Evolutionary conservation across 2,113 vertebrate species (phyloP).

Genomic region (Phycodurus eques): DNA sequence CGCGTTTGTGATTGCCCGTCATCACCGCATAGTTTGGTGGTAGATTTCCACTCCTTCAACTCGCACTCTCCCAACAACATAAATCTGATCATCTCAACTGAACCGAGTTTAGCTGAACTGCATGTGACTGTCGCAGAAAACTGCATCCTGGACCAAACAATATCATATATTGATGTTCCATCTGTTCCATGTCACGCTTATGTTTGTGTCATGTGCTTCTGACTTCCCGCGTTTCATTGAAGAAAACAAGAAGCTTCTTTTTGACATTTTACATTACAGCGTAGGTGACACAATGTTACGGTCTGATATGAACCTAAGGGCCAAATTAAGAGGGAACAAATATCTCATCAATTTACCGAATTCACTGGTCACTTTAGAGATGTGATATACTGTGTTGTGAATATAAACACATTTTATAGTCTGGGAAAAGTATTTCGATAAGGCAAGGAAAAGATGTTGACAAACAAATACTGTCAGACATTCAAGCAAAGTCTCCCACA

Average conservation of each 20-base stretch:
- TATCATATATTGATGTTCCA: slow-evolving; percentile 12
- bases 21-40: background rate
- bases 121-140: background rate
- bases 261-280: too few species aligned
- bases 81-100: background rate
- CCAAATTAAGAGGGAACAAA: too few species aligned
- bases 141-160: background rate
- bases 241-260: background rate
- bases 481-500: slow-evolving; percentile 52
- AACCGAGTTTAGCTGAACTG: too few species aligned
- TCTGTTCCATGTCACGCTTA: slow-evolving; percentile 4
- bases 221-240: background rate
- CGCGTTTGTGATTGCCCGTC: background rate
- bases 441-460: slow-evolving; percentile 15
- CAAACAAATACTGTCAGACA: slow-evolving; percentile 25
- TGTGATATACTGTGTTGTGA: background rate
- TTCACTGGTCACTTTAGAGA: background rate
- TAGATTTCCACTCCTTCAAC: background rate
- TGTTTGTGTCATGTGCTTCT: background rate
- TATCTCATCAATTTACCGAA: background rate
- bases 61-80: background rate
- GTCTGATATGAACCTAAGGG: too few species aligned
- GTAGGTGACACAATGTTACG: too few species aligned
- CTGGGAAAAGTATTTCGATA: background rate
- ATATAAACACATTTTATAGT: background rate